Evolutionary conservation across 2,888 invertebrate species (phyloP), one percentile per base, ranked within the genome.

Genomic region (Disparrhopalites patrizii): DNA sequence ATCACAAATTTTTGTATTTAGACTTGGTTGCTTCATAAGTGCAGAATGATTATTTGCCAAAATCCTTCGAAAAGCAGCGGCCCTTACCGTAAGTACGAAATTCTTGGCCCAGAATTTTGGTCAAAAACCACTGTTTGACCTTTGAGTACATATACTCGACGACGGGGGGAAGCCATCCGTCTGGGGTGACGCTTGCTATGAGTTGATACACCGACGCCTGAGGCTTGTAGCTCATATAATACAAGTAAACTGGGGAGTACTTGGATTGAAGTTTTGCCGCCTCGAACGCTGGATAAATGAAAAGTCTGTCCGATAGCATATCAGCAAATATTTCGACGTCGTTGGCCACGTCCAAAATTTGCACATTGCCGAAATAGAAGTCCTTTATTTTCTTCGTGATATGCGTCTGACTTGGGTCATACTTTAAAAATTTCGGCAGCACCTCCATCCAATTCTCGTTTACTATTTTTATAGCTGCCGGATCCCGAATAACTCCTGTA

Each of bases 241-340:
- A 62, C 20, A 62, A 18, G 28, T 54, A 54, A 3, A 62, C 62
- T 7, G 62, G 54, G 5, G 54, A 25, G n/a, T 36, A 54, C 7
- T 18, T n/a, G 1, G 62, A 25, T 40, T 62, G 62, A 13, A 38
- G 1, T 18, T 38, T 40, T 4, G 38, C 54, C 3, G 62, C 62
- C 40, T 54, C 62, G 31, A 31, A 62, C 7, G 54, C n/a, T n/a
- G 62, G 62, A 36, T 62, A 38, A 18, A 62, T 62, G 20, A 62
- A 62, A 4, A 62, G 38, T 30, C 61, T 5, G 40, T 62, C 62
- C 1, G 54, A 54, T 5, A 62, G 33, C 28, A 62, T 13, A 18
- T 62, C 27, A 1, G 62, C 15, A 7, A 62, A 20, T 15, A 40
- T 52, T n/a, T 62, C 38, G 3, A 54, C 30, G 30, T 36, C 40